Base-by-base conservation (phyloP, 2,888 invertebrate species). In the Spicauda simplicius region DNA sequence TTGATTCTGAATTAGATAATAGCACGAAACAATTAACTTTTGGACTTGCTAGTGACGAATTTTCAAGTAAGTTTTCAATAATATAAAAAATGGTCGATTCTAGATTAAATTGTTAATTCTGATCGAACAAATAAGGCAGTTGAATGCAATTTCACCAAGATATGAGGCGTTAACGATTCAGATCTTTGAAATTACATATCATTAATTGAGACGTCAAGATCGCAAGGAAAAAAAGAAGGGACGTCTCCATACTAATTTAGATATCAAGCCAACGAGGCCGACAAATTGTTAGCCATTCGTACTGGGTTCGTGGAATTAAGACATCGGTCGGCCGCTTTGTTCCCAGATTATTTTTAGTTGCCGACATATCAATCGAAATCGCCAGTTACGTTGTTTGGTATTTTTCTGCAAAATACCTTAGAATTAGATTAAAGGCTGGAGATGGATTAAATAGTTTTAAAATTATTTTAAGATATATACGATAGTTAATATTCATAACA, bases 211-310 rank as follows among this genome's bases (percentile, higher is more conserved):
- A 84, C 85, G 87, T 90, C 88, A 84, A 83, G 81, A 83, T 83
- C 79, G 84, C 81, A 80, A 80, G 77, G 74, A 74, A 80, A 84
- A 84, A 84, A 84, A 84, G 83, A 80, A 82, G 80, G 74, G 80
- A 84, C 85, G 88, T 88, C 87, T 86, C 84, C 89, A 87, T 88
- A 89, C 89, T 90, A 90, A 90, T 90, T 90, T 90, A 90, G 90
- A 88, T 90, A 90, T 90, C 88, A 88, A 85, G 81, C 79, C 87
- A 85, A 85, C 85, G 84, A 86, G 84, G 78, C 87, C 86, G 90
- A 90, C 90, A 89, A 90, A 90, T 90, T 87, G 88, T 84, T 80
- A 73, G 81, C 81, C 82, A 85, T 87, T 84, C 85, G 86, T 85
- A 80, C 83, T 78, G 80, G 83, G 75, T 89, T 88, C 88, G 86